Evolutionary conservation across 2,113 vertebrate genomes (phyloP).

Genomic region (Chinchilla lanigera): DNA sequence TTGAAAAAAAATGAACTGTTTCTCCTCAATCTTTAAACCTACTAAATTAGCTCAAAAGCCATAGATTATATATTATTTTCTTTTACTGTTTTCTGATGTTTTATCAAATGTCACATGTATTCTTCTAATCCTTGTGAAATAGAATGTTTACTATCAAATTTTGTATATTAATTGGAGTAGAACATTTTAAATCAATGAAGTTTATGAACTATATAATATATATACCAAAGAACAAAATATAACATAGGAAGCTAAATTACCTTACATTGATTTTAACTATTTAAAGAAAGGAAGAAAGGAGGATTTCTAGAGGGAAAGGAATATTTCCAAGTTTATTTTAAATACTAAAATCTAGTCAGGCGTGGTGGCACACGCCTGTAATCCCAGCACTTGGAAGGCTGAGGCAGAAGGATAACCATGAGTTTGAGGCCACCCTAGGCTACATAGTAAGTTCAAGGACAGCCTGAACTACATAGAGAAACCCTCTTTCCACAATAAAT

Average conservation of each 20-base stretch:
- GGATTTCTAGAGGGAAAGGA: not conserved
- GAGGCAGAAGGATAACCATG: not conserved
- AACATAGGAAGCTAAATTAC: not conserved
- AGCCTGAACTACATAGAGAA: not conserved
- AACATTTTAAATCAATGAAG: constrained; percentile 37
- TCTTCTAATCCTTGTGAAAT: not conserved
- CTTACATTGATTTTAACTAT: constrained; percentile 19
- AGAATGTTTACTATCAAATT: constrained; percentile 32
- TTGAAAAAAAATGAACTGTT: not conserved
- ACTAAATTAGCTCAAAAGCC: not conserved
- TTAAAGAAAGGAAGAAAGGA: not conserved
- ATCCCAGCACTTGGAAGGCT: not conserved
- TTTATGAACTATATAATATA: constrained; percentile 28
- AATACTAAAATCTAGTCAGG: not conserved
- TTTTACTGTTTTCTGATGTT: constrained; percentile 5
- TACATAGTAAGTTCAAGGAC: not conserved
- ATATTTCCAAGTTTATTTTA: constrained; percentile 31
- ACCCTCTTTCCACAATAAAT: not conserved
- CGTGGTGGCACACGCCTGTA: not conserved
- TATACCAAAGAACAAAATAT: not conserved
- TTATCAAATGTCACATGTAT: not conserved
- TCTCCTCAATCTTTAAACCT: not conserved
- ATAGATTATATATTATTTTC: not conserved
- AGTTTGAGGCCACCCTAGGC: not conserved
- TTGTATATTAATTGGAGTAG: not conserved